These are phyloP conservation scores for Plectus sambesii DNA, from an alignment of 1,140 invertebrate genomes.

Conservation along the genomic window DNA sequence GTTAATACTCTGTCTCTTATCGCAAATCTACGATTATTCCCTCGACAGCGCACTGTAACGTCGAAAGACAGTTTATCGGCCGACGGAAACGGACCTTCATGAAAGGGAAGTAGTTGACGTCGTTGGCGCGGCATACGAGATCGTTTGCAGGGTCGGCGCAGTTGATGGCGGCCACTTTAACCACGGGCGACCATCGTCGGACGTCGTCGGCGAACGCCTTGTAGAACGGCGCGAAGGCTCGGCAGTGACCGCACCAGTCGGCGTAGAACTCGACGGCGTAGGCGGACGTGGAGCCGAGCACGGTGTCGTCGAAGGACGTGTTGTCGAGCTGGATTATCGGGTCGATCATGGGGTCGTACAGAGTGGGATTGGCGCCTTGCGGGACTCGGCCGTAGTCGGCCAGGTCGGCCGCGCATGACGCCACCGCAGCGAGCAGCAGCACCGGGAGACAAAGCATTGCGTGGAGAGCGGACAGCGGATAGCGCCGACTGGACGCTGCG, in stretches of 20 bases:
- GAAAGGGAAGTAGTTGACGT: constrained; percentile 25
- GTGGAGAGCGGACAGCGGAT: constrained; percentile 11
- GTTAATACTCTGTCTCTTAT: no score
- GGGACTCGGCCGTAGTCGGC: constrained; percentile 32
- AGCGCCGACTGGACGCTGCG: no score
- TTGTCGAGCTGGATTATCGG: constrained; percentile 41
- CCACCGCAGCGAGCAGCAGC: constrained; percentile 11
- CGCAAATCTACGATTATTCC: no score
- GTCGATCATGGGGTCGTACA: constrained; percentile 33
- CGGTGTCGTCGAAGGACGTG: constrained; percentile 40
- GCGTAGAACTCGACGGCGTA: constrained; percentile 32
- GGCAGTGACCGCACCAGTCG: constrained; percentile 29
- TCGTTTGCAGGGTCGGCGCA: constrained; percentile 27
- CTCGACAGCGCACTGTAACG: no score
- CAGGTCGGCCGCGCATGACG: constrained; percentile 19
- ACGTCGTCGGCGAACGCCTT: constrained; percentile 24
- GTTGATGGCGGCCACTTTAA: constrained; percentile 26
- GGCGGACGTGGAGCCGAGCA: no score
- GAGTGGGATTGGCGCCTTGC: constrained; percentile 41
- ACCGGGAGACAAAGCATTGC: constrained; percentile 12
- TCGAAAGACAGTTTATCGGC: no score
- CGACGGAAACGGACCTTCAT: constrained; percentile 21
- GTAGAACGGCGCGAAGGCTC: constrained; percentile 26
- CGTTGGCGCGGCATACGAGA: constrained; percentile 20
- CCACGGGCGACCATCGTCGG: constrained; percentile 19